A percentile compares a stretch with the other conserved stretches of the same genome.
These are phyloP conservation scores for Pollenia griseotomentosa DNA, from an alignment of 2,888 invertebrate genomes.

Conservation along the genomic window DNA sequence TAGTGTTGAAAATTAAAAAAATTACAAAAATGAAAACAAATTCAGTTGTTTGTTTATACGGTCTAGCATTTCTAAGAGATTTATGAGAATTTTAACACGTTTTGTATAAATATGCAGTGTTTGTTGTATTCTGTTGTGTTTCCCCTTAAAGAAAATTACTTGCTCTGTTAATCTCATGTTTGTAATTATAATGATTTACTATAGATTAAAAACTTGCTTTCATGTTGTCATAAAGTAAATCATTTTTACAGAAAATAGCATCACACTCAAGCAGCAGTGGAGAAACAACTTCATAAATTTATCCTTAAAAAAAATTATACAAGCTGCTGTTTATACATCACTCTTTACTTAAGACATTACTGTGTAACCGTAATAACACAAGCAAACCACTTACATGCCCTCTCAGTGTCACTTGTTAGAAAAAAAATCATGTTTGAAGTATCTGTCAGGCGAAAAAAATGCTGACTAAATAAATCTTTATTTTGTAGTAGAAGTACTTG, in stretches of 20 bases:
- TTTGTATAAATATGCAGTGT: slow-evolving; percentile 28
- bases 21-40: slow-evolving; percentile 5
- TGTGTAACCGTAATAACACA: background rate
- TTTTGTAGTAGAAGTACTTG: slow-evolving; percentile 19
- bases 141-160: slow-evolving; percentile 44
- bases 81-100: slow-evolving; percentile 65
- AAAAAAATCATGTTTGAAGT: slow-evolving; percentile 16
- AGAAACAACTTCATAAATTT: slow-evolving; percentile 12
- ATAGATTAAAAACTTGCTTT: slow-evolving; percentile 71
- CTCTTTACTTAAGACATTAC: slow-evolving; percentile 38
- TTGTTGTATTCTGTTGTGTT: slow-evolving; percentile 39
- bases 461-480: slow-evolving; percentile 55
- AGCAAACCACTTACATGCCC: slow-evolving; percentile 47
- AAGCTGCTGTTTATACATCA: slow-evolving; percentile 28
- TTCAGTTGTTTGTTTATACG: slow-evolving; percentile 15
- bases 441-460: slow-evolving; percentile 9
- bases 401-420: slow-evolving; percentile 59
- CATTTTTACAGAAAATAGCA: slow-evolving; percentile 40
- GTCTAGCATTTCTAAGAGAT: slow-evolving; percentile 39
- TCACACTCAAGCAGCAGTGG: slow-evolving; percentile 5
- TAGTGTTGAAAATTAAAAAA: slow-evolving; percentile 27
- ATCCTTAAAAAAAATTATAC: slow-evolving; percentile 39
- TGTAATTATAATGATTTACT: slow-evolving; percentile 72
- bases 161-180: slow-evolving; percentile 69
- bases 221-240: slow-evolving; percentile 72